phyloP scores from a whole-genome alignment of 2,888 invertebrate species.

The Terebella lapidaria region DNA sequence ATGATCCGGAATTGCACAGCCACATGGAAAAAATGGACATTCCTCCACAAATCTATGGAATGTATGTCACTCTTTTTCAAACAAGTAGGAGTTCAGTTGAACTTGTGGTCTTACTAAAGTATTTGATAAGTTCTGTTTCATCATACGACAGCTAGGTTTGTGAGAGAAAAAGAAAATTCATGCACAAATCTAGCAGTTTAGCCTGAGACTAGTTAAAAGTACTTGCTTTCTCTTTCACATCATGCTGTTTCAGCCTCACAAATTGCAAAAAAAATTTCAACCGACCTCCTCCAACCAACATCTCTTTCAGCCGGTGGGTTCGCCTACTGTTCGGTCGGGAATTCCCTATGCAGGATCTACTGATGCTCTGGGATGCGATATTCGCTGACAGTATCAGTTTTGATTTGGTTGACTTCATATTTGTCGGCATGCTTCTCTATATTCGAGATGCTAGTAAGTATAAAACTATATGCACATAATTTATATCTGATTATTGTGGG shows the following conservation, averaged over 20 bases:
- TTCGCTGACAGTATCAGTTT: constrained; percentile 65
- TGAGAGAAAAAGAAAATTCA: no score
- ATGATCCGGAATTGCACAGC: constrained; percentile 62
- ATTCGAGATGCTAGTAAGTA: constrained; percentile 67
- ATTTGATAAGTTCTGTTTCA: no score
- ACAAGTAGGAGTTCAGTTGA: background rate
- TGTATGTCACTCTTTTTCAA: constrained; percentile 57
- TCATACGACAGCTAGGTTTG: no score
- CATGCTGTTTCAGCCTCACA: no score
- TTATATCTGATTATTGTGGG: background rate
- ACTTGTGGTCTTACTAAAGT: no score
- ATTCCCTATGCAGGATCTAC: constrained; percentile 71
- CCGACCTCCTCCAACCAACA: no score
- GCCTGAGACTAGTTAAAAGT: no score
- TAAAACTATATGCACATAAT: no score
- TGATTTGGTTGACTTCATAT: constrained; percentile 63
- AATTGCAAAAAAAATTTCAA: no score
- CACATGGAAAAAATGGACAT: constrained; percentile 71
- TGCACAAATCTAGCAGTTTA: no score
- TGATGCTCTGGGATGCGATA: constrained; percentile 77
- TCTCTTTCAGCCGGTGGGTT: constrained; percentile 75
- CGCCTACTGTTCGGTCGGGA: constrained; percentile 78
- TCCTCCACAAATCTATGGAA: constrained; percentile 79
- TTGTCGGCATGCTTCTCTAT: constrained; percentile 72
- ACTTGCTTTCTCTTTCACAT: no score